Conservation (phyloP, 2,888 invertebrate species). For the Cataglyphis rosenhaueri region DNA sequence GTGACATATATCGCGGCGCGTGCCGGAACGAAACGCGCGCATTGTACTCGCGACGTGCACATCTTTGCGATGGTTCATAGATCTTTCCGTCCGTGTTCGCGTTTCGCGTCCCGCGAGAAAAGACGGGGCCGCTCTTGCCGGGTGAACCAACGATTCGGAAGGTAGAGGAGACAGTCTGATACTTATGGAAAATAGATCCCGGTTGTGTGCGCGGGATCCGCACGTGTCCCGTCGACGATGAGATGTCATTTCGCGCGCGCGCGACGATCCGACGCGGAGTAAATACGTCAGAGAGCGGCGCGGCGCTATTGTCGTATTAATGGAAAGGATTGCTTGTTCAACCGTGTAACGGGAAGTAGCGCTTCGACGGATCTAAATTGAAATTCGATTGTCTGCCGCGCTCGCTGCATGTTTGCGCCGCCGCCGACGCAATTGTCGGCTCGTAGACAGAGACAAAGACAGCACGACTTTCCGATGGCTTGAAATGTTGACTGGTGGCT, state of each 20-base stretch:
- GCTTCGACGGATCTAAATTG: slow-evolving; percentile 83
- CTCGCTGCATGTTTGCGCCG: slow-evolving; percentile 46
- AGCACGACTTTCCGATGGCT: slow-evolving; percentile 61
- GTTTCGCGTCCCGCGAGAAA: slow-evolving; percentile 31
- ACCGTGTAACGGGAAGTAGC: slow-evolving; percentile 79
- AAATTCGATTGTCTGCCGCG: slow-evolving; percentile 83
- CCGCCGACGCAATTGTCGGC: slow-evolving; percentile 71
- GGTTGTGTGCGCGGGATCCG: not conserved
- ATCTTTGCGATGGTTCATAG: slow-evolving; percentile 40
- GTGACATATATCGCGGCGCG: slow-evolving; percentile 53
- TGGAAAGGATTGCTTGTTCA: slow-evolving; percentile 84
- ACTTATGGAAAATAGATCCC: slow-evolving; percentile 65
- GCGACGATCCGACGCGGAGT: slow-evolving; percentile 63
- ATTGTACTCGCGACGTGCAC: slow-evolving; percentile 30
- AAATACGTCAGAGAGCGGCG: slow-evolving; percentile 79
- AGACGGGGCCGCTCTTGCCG: slow-evolving; percentile 20
- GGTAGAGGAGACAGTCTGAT: slow-evolving; percentile 28
- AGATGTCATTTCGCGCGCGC: slow-evolving; percentile 60
- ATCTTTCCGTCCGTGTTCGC: slow-evolving; percentile 45
- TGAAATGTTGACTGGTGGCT: slow-evolving; percentile 65
- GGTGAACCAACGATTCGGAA: slow-evolving; percentile 41
- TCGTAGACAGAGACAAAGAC: slow-evolving; percentile 61
- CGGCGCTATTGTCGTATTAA: slow-evolving; percentile 82
- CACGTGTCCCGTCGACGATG: slow-evolving; percentile 29
- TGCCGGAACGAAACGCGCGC: slow-evolving; percentile 32